Evolutionary conservation across 2,797 vertebrate species (phyloP), one percentile per base, ranked within the genome.

Genomic region (Rhinoraja longicauda): DNA sequence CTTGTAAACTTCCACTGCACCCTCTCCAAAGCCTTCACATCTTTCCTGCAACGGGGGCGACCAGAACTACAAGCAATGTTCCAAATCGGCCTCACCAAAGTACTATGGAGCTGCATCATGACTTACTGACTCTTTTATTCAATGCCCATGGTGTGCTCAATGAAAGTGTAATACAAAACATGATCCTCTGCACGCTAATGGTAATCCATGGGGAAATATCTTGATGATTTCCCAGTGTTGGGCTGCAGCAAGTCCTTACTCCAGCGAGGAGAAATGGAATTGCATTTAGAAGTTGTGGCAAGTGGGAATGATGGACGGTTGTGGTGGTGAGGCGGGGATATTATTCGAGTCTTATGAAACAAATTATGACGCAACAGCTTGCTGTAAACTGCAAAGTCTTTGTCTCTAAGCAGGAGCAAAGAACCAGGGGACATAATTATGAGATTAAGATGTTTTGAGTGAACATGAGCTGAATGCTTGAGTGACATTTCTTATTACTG

Each of bases 391-490:
- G 86, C n/a, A 67, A 70, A 70, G 19, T 70, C n/a, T 39, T 90
- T 70, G 32, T 70, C n/a, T 24, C 32, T n/a, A 64, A 90, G 24
- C 88, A 72, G 36, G 32, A 90, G 32, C 32, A 90, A 90, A 90
- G 88, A 90, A 90, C 88, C 88, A 90, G 88, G 36, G 67, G 88
- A 90, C 32, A 72, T 90, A 45, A 90, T 72, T 90, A 90, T 72
- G 67, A 90, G 88, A 90, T 90, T 90, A 72, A 90, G 36, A 24
- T 21, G 21, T n/a, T 32, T 67, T 39, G n/a, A 70, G 19, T 39
- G 19, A 90, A 39, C n/a, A 24, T 72, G 19, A 45, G 21, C 32
- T 72, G 64, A 21, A 45, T 90, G 21, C n/a, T 70, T 39, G 88
- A 45, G 21, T 39, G 64, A 12, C n/a, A 26, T 90, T 90, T 90